Conservation (phyloP, 2,888 invertebrate genomes). For the Dyspetes luteomarginatus region DNA sequence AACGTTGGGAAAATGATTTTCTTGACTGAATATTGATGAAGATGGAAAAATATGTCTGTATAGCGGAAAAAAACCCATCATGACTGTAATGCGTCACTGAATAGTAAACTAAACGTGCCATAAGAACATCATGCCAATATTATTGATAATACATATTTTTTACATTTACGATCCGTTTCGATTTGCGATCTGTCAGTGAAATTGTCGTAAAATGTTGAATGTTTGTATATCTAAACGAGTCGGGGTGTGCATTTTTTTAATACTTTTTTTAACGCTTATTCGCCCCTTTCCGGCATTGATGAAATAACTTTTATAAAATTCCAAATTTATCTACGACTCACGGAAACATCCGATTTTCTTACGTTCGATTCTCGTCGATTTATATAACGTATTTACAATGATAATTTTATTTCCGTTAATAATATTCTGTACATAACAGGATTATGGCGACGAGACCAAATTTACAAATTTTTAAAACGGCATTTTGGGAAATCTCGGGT, state of each 20-base stretch:
- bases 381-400: conserved; percentile 8
- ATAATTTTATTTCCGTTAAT: conserved; percentile 2
- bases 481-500: no score
- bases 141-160: conserved; percentile 81
- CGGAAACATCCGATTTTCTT: conserved; percentile 48
- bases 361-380: conserved; percentile 39
- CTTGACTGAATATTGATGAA: conserved; percentile 73
- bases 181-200: conserved; percentile 74
- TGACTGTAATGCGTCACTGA: conserved; percentile 76
- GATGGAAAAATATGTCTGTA: conserved; percentile 73
- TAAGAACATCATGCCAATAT: conserved; percentile 83
- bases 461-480: no score
- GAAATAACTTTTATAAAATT: no score
- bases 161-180: conserved; percentile 77
- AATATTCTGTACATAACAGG: neutral
- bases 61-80: conserved; percentile 70
- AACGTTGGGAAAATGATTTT: conserved; percentile 66
- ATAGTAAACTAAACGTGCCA: conserved; percentile 82
- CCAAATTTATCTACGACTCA: conserved; percentile 54
- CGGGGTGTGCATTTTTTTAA: conserved; percentile 61
- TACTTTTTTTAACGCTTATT: conserved; percentile 39
- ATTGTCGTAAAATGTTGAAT: conserved; percentile 19
- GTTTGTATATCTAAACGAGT: conserved; percentile 28
- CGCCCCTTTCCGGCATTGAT: no score
- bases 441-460: conserved; percentile 6